These are phyloP conservation scores for Eustalomyia histrio DNA, from an alignment of 2,888 invertebrate species.

Conservation along the genomic window DNA sequence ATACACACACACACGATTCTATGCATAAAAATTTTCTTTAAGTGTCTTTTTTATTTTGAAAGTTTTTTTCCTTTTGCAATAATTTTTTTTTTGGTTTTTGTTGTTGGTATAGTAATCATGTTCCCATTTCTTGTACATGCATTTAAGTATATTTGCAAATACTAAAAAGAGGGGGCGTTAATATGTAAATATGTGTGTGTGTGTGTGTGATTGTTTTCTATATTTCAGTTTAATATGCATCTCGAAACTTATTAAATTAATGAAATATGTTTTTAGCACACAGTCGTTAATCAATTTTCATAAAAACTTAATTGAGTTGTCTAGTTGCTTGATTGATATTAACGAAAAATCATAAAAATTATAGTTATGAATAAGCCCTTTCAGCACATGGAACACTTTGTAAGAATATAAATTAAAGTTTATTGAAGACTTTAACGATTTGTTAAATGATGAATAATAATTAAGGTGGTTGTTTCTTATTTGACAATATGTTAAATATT, in stretches of 20 bases:
- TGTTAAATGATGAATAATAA: not conserved
- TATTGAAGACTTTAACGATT: slow-evolving; percentile 2
- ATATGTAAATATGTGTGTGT: not conserved
- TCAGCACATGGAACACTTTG: not conserved
- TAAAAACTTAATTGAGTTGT: not conserved
- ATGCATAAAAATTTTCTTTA: slow-evolving; percentile 26
- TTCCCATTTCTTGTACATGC: slow-evolving; percentile 27
- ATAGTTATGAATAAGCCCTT: not conserved
- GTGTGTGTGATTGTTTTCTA: slow-evolving; percentile 17
- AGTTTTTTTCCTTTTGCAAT: slow-evolving; percentile 5
- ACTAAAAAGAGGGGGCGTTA: slow-evolving; percentile 33
- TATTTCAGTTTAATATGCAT: slow-evolving; percentile 41
- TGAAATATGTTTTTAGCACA: slow-evolving; percentile 15
- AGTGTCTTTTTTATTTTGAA: not conserved
- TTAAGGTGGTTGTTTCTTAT: not conserved
- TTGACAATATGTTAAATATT: not conserved
- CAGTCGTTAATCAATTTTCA: slow-evolving; percentile 2
- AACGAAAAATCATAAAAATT: not conserved
- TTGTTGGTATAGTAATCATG: slow-evolving; percentile 27
- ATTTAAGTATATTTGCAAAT: slow-evolving; percentile 7
- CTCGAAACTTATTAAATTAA: slow-evolving; percentile 49
- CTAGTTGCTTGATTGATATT: not conserved
- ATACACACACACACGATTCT: not conserved
- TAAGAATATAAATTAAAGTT: not conserved
- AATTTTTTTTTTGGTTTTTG: not conserved